phyloP scores from a whole-genome alignment of 2,113 vertebrate genomes.

The Desmodus rotundus region DNA sequence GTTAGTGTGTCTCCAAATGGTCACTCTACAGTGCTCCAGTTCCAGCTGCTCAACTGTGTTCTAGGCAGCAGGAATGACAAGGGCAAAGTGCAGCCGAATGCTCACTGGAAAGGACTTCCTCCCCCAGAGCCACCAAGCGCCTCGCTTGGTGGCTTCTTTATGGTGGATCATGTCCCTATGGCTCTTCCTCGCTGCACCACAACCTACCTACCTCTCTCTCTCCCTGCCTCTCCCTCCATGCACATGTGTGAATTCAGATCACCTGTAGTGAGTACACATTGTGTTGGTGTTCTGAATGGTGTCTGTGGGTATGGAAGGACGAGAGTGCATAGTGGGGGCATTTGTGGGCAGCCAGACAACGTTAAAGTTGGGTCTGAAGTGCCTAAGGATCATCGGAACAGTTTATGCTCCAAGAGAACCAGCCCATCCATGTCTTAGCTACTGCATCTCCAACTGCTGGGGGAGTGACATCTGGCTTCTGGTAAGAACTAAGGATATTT shows the following conservation, averaged over 20 bases:
- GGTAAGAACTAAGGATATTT: neutral
- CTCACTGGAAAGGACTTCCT: neutral
- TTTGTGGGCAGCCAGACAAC: neutral
- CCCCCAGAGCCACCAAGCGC: accelerated
- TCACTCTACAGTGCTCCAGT: neutral
- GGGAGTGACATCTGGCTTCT: neutral
- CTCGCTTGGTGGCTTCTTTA: no score
- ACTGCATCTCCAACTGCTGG: neutral
- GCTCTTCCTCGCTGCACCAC: neutral
- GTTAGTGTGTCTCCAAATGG: accelerated
- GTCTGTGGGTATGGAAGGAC: neutral
- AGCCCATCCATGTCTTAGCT: neutral
- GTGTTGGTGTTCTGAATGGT: neutral
- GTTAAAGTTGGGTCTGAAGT: neutral
- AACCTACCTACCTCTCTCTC: neutral
- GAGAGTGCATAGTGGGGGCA: neutral
- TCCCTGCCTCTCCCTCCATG: no score
- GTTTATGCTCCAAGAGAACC: neutral
- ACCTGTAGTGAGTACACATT: neutral
- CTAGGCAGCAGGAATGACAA: neutral
- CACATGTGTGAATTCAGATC: neutral
- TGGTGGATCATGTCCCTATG: neutral
- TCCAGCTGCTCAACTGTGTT: neutral
- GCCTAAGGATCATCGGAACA: no score
- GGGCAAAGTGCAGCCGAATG: accelerated